Conservation (phyloP, 2,888 invertebrate species). For the Eremobia ochroleuca region DNA sequence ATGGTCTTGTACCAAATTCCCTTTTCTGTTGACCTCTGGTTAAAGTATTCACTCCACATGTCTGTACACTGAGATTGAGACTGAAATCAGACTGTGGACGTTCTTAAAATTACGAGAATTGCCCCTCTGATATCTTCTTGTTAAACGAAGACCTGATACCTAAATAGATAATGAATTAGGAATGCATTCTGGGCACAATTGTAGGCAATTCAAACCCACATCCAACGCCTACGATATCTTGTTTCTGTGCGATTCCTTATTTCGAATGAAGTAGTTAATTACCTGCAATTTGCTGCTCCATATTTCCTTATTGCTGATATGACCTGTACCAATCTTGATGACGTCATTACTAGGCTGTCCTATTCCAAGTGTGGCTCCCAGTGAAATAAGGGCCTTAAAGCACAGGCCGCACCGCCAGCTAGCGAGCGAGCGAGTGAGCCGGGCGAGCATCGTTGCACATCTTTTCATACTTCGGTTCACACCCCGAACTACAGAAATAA, state of each 20-base stretch:
- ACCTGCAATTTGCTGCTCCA: conserved; percentile 18
- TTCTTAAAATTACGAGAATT: too few relatives aligned
- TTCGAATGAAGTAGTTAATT: conserved; percentile 45
- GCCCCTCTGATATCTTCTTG: background rate
- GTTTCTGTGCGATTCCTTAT: conserved; percentile 44
- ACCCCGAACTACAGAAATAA: too few relatives aligned
- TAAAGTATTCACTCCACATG: too few relatives aligned
- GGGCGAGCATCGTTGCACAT: too few relatives aligned
- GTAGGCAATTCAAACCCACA: conserved; percentile 50
- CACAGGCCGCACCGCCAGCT: too few relatives aligned
- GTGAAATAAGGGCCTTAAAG: background rate
- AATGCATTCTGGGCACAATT: conserved; percentile 45
- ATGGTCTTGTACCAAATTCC: too few relatives aligned
- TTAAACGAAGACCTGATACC: conserved; percentile 24
- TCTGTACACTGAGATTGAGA: too few relatives aligned
- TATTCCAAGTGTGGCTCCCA: background rate
- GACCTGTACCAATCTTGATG: background rate
- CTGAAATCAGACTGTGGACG: too few relatives aligned
- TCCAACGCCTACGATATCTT: conserved; percentile 35
- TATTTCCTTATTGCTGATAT: background rate
- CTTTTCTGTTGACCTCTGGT: too few relatives aligned
- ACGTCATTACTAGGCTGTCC: background rate
- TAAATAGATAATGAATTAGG: conserved; percentile 47
- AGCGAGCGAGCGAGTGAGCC: too few relatives aligned
- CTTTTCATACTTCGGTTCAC: too few relatives aligned